phyloP scores from a whole-genome alignment of 1,140 invertebrate genomes.

The Agrypnia vestita region DNA sequence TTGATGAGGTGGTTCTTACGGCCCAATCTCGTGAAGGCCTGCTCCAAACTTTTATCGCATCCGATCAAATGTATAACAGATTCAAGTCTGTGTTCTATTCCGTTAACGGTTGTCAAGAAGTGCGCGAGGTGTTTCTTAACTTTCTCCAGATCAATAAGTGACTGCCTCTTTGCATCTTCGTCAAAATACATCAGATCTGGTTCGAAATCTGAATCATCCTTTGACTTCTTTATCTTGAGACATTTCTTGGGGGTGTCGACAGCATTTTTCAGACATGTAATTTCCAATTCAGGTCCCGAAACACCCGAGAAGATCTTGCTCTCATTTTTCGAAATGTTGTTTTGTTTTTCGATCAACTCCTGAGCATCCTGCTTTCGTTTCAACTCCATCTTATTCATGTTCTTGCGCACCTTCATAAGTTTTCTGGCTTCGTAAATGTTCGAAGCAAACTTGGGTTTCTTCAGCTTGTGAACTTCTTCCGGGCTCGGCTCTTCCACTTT shows the following conservation, averaged over 20 bases:
- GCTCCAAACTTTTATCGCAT: slow-evolving; percentile 38
- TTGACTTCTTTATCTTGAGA: slow-evolving; percentile 9
- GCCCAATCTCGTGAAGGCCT: slow-evolving; percentile 38
- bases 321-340: slow-evolving; percentile 68
- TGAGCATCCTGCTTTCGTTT: slow-evolving; percentile 72
- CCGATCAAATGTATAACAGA: slow-evolving; percentile 39
- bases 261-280: slow-evolving; percentile 63
- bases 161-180: slow-evolving; percentile 32
- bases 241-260: not conserved
- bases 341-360: slow-evolving; percentile 69
- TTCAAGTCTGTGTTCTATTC: slow-evolving; percentile 29
- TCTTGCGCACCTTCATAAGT: slow-evolving; percentile 78
- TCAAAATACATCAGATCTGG: slow-evolving; percentile 45
- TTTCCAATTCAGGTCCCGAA: slow-evolving; percentile 70
- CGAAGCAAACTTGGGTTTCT: slow-evolving; percentile 77
- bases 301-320: slow-evolving; percentile 70
- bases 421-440: slow-evolving; percentile 76
- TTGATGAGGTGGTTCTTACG: slow-evolving; percentile 29
- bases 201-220: slow-evolving; percentile 6
- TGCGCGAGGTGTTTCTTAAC: slow-evolving; percentile 28
- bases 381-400: slow-evolving; percentile 74
- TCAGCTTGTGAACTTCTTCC: slow-evolving; percentile 66
- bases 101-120: slow-evolving; percentile 6
- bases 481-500: slow-evolving; percentile 63
- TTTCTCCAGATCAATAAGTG: slow-evolving; percentile 22